Conservation (phyloP, 92 coral and sea anemone genomes). For the Pocillopora grandis region DNA sequence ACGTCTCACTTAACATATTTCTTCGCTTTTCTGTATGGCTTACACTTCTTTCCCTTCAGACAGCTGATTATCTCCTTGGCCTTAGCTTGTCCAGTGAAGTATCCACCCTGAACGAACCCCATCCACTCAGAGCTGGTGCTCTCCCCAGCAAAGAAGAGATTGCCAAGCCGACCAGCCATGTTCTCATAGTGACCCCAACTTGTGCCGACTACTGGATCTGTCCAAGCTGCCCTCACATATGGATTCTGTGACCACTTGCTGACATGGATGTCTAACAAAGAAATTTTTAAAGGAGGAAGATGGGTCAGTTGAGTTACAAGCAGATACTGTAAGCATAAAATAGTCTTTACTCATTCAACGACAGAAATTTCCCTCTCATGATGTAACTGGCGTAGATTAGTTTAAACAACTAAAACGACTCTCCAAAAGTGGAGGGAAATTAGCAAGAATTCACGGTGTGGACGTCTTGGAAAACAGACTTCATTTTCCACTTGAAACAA, state of each 20-base stretch:
- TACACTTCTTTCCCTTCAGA: constrained; percentile 2
- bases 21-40: not conserved
- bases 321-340: not conserved
- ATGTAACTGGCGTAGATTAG: too few species aligned
- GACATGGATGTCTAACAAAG: constrained; percentile 40
- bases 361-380: too few species aligned
- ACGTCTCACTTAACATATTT: not conserved
- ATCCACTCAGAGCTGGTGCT: constrained; percentile 32
- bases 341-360: too few species aligned
- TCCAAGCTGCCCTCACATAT: constrained; percentile 27
- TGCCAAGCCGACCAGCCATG: constrained; percentile 38
- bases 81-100: constrained; percentile 32
- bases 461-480: too few species aligned
- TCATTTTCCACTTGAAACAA: too few species aligned
- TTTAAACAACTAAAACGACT: too few species aligned
- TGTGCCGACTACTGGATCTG: constrained; percentile 54
- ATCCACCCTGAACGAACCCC: constrained; percentile 50
- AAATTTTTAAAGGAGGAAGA: too few species aligned
- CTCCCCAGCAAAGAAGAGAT: constrained; percentile 54
- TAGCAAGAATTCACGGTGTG: too few species aligned
- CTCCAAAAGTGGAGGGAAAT: too few species aligned
- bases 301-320: too few species aligned
- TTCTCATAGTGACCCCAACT: constrained; percentile 23
- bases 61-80: constrained; percentile 31
- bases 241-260: constrained; percentile 53